These are phyloP conservation scores for Xyrauchen texanus DNA, from an alignment of 2,113 vertebrate species.

Conservation along the genomic window DNA sequence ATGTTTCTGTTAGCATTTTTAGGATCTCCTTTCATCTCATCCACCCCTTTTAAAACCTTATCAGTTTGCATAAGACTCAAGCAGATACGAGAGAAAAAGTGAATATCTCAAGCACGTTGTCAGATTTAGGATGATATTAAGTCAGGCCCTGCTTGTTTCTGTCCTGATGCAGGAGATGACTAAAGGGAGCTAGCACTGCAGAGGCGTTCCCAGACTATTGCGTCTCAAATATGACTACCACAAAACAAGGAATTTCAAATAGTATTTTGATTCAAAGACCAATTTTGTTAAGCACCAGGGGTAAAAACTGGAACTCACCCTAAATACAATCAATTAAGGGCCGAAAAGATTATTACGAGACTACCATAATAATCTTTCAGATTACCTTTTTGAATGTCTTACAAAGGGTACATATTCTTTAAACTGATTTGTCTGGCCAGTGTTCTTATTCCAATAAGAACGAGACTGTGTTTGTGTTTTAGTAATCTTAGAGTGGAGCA, in stretches of 20 bases:
- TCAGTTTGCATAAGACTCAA: conserved; percentile 46
- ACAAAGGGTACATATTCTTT: conserved; percentile 5
- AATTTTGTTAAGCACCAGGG: conserved; percentile 8
- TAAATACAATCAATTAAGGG: conserved; percentile 27
- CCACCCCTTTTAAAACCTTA: conserved; percentile 38
- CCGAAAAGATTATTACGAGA: conserved; percentile 3
- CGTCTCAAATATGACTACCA: conserved; percentile 29
- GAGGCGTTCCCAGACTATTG: conserved; percentile 39
- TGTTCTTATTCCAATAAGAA: conserved; percentile 10
- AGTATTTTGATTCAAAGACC: conserved; percentile 17
- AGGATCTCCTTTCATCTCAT: conserved; percentile 38
- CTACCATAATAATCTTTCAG: conserved; percentile 14
- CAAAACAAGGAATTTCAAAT: neutral
- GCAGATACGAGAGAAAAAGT: conserved; percentile 43
- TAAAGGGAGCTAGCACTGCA: conserved; percentile 23
- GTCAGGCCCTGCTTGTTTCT: conserved; percentile 37
- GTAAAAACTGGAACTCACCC: conserved; percentile 11
- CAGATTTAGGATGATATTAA: conserved; percentile 42
- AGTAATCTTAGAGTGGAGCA: conserved; percentile 22
- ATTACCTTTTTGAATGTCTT: conserved; percentile 18
- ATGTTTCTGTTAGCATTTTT: conserved; percentile 29
- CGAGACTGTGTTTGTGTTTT: no score
- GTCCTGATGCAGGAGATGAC: conserved; percentile 43
- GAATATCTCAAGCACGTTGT: conserved; percentile 44
- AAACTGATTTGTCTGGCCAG: conserved; percentile 29